Evolutionary conservation across 2,797 vertebrate genomes (phyloP).

Genomic region (Emys orbicularis): DNA sequence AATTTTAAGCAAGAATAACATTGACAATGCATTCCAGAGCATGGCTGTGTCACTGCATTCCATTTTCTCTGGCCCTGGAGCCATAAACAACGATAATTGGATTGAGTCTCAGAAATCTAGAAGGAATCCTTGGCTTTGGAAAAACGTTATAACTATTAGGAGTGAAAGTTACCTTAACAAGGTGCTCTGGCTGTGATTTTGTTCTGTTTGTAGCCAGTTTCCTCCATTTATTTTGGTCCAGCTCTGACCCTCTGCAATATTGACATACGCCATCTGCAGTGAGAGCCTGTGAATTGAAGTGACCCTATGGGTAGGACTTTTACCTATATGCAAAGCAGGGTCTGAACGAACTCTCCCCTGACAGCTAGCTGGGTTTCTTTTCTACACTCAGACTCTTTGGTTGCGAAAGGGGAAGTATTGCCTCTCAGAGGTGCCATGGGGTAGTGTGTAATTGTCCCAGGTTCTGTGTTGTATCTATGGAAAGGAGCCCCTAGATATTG

Average conservation of each 20-base stretch:
- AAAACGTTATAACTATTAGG: constrained; percentile 59
- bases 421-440: too few relatives aligned
- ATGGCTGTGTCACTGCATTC: not conserved
- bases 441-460: too few relatives aligned
- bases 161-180: constrained; percentile 52
- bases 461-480: too few relatives aligned
- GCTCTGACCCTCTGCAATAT: constrained; percentile 14
- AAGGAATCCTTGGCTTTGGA: constrained; percentile 44
- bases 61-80: constrained; percentile 41
- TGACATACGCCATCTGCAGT: not conserved
- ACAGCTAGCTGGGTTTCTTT: too few relatives aligned
- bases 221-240: constrained; percentile 65
- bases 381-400: too few relatives aligned
- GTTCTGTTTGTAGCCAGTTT: constrained; percentile 41
- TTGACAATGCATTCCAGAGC: constrained; percentile 61
- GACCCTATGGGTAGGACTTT: not conserved
- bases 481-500: too few relatives aligned
- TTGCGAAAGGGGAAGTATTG: too few relatives aligned
- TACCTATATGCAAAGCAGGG: not conserved
- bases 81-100: constrained; percentile 51
- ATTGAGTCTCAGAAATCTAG: constrained; percentile 62
- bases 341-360: too few relatives aligned
- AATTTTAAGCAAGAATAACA: constrained; percentile 40
- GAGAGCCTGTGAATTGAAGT: constrained; percentile 38
- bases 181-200: constrained; percentile 58